A percentile compares a stretch with the other conserved stretches of the same genome.
Evolutionary conservation across 2,797 vertebrate genomes (phyloP).

Genomic region (Semotilus atromaculatus): DNA sequence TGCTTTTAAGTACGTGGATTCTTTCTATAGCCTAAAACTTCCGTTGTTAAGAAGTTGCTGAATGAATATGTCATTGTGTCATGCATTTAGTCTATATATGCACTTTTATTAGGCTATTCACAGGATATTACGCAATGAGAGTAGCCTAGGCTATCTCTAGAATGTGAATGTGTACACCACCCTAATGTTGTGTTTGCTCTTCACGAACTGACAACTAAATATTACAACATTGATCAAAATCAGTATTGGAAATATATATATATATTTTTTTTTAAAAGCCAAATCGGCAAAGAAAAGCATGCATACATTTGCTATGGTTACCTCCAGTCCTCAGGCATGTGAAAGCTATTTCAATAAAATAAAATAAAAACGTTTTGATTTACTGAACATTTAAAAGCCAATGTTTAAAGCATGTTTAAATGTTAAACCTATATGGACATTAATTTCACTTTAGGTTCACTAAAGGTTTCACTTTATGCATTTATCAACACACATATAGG

Average conservation of each 20-base stretch:
- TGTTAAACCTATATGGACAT: neutral
- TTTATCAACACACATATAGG: neutral
- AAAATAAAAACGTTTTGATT: neutral
- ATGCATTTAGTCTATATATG: neutral
- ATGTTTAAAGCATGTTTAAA: neutral
- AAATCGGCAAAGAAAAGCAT: neutral
- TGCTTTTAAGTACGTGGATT: neutral
- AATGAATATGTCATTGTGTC: neutral
- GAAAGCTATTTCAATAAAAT: neutral
- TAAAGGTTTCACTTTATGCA: neutral
- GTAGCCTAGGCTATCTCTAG: neutral
- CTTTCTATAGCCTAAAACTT: neutral
- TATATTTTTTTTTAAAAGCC: too few relatives aligned
- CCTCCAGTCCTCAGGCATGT: neutral
- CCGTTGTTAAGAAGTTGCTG: neutral
- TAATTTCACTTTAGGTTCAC: neutral
- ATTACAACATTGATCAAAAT: neutral
- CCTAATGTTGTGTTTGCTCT: neutral
- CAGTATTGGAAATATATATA: neutral
- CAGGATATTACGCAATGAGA: constrained; percentile 7
- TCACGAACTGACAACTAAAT: neutral
- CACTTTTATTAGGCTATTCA: too few relatives aligned
- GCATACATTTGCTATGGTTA: neutral
- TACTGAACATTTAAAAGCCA: neutral
- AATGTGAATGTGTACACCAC: neutral